phyloP scores from a whole-genome alignment of 2,797 vertebrate genomes.

The Dermochelys coriacea region DNA sequence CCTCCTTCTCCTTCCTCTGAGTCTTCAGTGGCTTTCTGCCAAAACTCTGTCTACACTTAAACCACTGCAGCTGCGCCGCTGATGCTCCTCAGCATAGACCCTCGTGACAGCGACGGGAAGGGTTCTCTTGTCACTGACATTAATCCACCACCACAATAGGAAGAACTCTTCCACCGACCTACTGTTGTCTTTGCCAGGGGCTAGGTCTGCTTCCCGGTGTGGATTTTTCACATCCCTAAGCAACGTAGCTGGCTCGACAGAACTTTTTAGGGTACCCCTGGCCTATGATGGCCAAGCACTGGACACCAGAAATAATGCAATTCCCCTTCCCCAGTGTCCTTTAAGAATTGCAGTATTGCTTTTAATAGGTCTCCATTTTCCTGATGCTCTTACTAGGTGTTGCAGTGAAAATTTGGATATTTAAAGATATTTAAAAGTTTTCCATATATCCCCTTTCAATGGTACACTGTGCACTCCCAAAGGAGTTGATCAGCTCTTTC shows the following conservation, averaged over 20 bases:
- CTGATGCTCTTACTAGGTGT: neutral
- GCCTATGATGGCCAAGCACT: too few relatives aligned
- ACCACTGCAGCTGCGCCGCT: too few relatives aligned
- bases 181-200: neutral
- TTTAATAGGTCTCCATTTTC: neutral
- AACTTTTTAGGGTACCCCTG: neutral
- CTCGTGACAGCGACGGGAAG: too few relatives aligned
- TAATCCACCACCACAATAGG: too few relatives aligned
- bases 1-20: too few relatives aligned
- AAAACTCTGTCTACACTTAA: too few relatives aligned
- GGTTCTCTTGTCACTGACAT: too few relatives aligned
- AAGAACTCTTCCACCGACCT: too few relatives aligned
- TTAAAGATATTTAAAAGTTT: neutral
- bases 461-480: neutral
- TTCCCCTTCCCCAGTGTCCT: neutral
- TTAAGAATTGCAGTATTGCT: neutral
- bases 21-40: too few relatives aligned
- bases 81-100: too few relatives aligned
- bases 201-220: neutral
- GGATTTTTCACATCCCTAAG: neutral
- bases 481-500: neutral
- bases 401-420: neutral
- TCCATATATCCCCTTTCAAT: neutral
- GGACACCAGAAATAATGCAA: neutral
- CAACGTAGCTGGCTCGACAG: neutral